A percentile compares a stretch with the other conserved stretches of the same genome.
Evolutionary conservation across 2,888 invertebrate genomes (phyloP).

Genomic region (Trypoxylon attenuatum): DNA sequence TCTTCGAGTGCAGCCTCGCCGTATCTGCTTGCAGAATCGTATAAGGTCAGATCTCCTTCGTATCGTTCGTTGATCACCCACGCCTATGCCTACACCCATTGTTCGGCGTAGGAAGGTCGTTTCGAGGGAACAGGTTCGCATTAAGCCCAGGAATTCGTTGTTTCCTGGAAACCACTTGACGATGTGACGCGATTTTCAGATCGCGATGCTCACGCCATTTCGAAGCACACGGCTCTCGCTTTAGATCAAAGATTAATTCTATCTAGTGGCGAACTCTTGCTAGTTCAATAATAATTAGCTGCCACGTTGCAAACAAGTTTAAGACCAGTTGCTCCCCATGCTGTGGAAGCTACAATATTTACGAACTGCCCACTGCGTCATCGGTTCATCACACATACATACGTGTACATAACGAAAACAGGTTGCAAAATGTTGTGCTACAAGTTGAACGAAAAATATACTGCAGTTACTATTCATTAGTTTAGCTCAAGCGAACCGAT

Average conservation of each 20-base stretch:
- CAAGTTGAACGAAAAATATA: too few relatives aligned
- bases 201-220: slow-evolving; percentile 54
- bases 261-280: slow-evolving; percentile 3
- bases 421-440: too few relatives aligned
- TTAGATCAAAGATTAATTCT: slow-evolving; percentile 36
- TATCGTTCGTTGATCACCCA: slow-evolving; percentile 64
- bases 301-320: slow-evolving; percentile 40
- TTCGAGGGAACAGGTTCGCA: slow-evolving; percentile 55
- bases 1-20: slow-evolving; percentile 16
- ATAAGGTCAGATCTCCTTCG: slow-evolving; percentile 61
- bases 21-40: slow-evolving; percentile 44
- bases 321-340: slow-evolving; percentile 14
- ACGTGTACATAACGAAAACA: too few relatives aligned
- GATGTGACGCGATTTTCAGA: slow-evolving; percentile 47
- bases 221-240: slow-evolving; percentile 8
- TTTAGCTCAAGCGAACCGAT: too few relatives aligned
- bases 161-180: slow-evolving; percentile 53
- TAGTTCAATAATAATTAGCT: slow-evolving; percentile 29
- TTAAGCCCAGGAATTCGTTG: slow-evolving; percentile 45
- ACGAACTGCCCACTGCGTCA: too few relatives aligned
- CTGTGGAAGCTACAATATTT: too few relatives aligned
- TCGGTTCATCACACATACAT: too few relatives aligned
- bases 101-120: slow-evolving; percentile 54
- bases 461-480: too few relatives aligned
- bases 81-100: slow-evolving; percentile 57